Evolutionary conservation across 64 coral and sea anemone genomes (phyloP).

Genomic region (Actinia equina): DNA sequence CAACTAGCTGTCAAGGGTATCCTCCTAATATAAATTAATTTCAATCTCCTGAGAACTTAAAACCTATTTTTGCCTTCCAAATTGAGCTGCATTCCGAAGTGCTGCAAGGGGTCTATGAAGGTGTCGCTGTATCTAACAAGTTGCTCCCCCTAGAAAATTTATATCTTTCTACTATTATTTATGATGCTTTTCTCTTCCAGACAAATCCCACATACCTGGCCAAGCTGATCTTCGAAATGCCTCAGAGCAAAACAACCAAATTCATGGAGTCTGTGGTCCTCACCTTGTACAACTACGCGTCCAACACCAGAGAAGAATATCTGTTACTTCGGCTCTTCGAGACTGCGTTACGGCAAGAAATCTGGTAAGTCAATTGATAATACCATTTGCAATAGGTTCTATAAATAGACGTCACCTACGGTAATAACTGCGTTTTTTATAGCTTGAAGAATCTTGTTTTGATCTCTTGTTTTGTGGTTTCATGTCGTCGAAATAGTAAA

Average conservation of each 20-base stretch:
- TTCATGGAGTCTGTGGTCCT: constrained; percentile 98
- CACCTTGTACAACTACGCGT: constrained; percentile 97
- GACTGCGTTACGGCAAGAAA: constrained; percentile 88
- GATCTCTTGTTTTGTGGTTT: too few relatives aligned
- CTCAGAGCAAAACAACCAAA: constrained; percentile 94
- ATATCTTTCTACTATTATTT: neutral
- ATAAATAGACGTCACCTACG: neutral
- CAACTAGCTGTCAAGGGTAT: too few relatives aligned
- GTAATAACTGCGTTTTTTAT: too few relatives aligned
- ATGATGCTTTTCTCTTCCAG: constrained; percentile 16
- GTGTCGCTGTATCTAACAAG: too few relatives aligned
- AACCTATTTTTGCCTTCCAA: too few relatives aligned
- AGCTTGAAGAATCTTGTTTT: too few relatives aligned
- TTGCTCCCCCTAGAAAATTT: too few relatives aligned
- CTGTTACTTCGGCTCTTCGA: constrained; percentile 91
- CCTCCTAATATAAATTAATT: too few relatives aligned
- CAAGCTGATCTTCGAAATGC: constrained; percentile 97
- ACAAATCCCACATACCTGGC: constrained; percentile 95
- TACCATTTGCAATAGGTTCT: neutral
- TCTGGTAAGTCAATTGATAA: constrained; percentile 52
- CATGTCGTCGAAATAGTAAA: too few relatives aligned
- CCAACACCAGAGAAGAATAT: constrained; percentile 91
- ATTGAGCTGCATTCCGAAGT: too few relatives aligned
- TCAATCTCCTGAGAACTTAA: too few relatives aligned
- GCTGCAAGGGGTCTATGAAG: too few relatives aligned